Percentiles rank a stretch among this genome's conserved stretches.
Conservation (phyloP, 2,113 vertebrate genomes). For the Montifringilla adamsi region DNA sequence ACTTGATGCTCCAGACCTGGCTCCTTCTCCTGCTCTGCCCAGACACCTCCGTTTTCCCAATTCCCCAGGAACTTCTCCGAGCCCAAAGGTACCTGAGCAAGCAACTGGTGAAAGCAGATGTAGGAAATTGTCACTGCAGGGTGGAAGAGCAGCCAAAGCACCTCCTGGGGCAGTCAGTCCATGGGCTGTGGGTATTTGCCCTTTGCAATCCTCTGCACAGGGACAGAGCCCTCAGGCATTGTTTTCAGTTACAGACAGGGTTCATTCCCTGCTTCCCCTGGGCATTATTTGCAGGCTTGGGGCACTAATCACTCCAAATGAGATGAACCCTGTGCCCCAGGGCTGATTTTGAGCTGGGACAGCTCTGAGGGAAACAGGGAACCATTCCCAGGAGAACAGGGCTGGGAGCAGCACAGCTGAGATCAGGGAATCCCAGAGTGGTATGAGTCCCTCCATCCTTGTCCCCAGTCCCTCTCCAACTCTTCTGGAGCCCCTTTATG, state of each 20-base stretch:
- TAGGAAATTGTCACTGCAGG: background rate
- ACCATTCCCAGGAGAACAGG: background rate
- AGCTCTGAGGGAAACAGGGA: background rate
- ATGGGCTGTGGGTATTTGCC: background rate
- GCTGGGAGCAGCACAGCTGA: background rate
- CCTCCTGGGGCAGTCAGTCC: background rate
- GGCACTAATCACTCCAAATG: background rate
- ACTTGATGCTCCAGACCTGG: background rate
- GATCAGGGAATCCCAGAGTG: background rate
- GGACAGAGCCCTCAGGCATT: background rate
- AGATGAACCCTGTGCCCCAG: rapidly evolving
- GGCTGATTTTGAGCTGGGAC: background rate
- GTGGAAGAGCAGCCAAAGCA: background rate
- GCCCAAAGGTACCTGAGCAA: background rate
- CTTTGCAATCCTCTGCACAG: background rate
- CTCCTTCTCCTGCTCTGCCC: background rate
- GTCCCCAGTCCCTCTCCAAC: background rate
- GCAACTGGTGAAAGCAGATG: background rate
- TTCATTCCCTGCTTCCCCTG: background rate
- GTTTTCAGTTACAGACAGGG: background rate
- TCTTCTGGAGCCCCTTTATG: background rate
- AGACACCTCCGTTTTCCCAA: rapidly evolving
- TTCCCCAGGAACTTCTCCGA: background rate
- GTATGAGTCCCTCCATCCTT: background rate
- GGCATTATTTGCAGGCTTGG: background rate